Base-by-base conservation (phyloP, 2,888 invertebrate species). In the Erebia palarica region DNA sequence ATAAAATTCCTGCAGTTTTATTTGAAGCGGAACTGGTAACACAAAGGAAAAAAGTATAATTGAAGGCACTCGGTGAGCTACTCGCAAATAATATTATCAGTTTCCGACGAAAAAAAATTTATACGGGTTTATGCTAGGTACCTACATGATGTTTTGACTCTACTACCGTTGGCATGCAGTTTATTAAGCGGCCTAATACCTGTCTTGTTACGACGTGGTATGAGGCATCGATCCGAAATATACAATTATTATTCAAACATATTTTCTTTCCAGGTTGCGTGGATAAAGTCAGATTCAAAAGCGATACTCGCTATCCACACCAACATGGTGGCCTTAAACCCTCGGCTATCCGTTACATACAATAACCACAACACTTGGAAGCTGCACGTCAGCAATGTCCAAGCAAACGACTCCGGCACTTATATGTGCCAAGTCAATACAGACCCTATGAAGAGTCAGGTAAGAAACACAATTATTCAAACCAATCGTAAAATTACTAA, bases 391-490 rank as follows among this genome's bases (percentile, higher is more conserved):
- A 96, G 96, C 83, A 97, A 97, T 86, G 97, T 98, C 75, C 97
- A 97, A 89, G 96, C 97, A 83, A 97, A 97, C 87, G 98, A 98
- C 92, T 97, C 97, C 47, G 98, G 98, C 81, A 97, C 97, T 67
- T 98, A 98, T 93, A 98, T 98, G 97, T 98, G 98, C 90, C 98
- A 98, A 92, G 96, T 98, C 82, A 98, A 98, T 91, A 98, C 97
- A 72, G 97, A 97, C 86, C 98, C 97, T 71, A 97, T 97, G 97
- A 95, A 96, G 81, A 97, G 96, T 88, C 96, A 97, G 96, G 97
- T 97, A 79, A 84, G 80, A 61, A 44, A 47, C 63, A 47, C 27
- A 36, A 58, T 65, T n/a, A 8, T 27, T 63, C 21, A 8, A 47
- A 61, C 44, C 44, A 44, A 44, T 1, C 9, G 10, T 44, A 16